A percentile compares a stretch with the other conserved stretches of the same genome.
Evolutionary conservation across 2,888 invertebrate species (phyloP).

Genomic region (Acanthosoma haemorrhoidale): DNA sequence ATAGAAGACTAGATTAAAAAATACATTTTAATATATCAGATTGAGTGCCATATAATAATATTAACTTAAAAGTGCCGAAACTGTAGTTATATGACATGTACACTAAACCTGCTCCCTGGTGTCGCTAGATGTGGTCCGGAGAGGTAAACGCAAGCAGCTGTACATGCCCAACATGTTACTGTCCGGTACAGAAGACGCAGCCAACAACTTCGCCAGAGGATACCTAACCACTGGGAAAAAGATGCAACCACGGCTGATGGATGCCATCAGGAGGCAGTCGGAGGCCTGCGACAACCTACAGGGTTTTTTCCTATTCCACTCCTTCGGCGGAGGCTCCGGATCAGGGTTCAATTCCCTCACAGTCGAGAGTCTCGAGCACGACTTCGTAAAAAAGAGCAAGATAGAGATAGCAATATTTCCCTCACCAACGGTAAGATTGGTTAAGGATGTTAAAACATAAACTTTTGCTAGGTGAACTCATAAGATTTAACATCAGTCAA

Average conservation of each 20-base stretch:
- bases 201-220: conserved; percentile 78
- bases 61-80: no score
- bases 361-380: conserved; percentile 36
- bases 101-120: no score
- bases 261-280: conserved; percentile 20
- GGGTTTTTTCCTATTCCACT: conserved; percentile 37
- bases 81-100: no score
- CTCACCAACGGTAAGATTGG: conserved; percentile 47
- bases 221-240: conserved; percentile 63
- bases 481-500: no score
- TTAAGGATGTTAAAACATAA: no score
- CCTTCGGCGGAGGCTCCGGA: conserved; percentile 37
- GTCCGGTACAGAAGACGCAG: conserved; percentile 56
- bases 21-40: no score
- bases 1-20: no score
- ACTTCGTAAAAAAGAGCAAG: conserved; percentile 53
- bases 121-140: conserved; percentile 27
- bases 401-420: conserved; percentile 46
- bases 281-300: conserved; percentile 33
- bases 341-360: conserved; percentile 36
- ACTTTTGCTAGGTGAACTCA: no score
- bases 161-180: conserved; percentile 40
- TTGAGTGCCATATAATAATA: no score
- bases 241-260: conserved; percentile 27
- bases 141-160: conserved; percentile 29